Evolutionary conservation across 1,140 invertebrate genomes (phyloP).

Genomic region (Drosophila sturtevanti): DNA sequence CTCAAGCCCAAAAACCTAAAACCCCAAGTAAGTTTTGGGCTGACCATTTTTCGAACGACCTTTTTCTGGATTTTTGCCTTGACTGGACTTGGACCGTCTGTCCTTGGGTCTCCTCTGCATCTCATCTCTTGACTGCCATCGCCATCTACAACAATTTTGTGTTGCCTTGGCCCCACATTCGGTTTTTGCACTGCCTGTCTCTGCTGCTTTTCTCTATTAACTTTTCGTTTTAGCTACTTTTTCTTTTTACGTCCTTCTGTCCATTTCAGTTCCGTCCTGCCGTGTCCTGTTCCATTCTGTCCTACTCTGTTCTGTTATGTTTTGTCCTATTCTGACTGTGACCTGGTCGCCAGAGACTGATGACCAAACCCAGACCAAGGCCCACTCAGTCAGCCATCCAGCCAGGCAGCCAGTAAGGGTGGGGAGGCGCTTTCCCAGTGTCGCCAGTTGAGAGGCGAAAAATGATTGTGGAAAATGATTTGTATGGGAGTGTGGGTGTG

Average conservation of each 20-base stretch:
- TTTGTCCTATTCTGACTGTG: conserved; percentile 49
- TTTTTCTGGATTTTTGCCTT: conserved; percentile 76
- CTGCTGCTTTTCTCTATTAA: conserved; percentile 74
- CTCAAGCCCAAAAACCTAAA: conserved; percentile 8
- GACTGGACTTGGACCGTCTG: conserved; percentile 54
- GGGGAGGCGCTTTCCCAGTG: conserved; percentile 31
- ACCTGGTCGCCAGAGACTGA: conserved; percentile 71
- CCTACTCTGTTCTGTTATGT: neutral
- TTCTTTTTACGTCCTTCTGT: conserved; percentile 59
- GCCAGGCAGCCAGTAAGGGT: neutral
- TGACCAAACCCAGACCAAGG: conserved; percentile 52
- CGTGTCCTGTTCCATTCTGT: conserved; percentile 11
- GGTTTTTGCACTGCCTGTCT: conserved; percentile 31
- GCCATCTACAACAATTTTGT: conserved; percentile 26
- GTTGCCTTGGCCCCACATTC: conserved; percentile 74
- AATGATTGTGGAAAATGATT: conserved; percentile 41
- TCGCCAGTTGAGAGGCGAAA: conserved; percentile 56
- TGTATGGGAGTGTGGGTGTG: neutral
- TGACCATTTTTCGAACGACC: conserved; percentile 55
- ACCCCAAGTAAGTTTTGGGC: conserved; percentile 28
- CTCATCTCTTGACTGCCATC: conserved; percentile 34
- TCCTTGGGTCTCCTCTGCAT: conserved; percentile 17
- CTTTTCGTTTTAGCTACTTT: conserved; percentile 80
- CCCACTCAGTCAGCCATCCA: neutral
- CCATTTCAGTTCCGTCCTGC: neutral